Conservation (phyloP, 2,797 vertebrate genomes). For the Philypnodon macrostomus region DNA sequence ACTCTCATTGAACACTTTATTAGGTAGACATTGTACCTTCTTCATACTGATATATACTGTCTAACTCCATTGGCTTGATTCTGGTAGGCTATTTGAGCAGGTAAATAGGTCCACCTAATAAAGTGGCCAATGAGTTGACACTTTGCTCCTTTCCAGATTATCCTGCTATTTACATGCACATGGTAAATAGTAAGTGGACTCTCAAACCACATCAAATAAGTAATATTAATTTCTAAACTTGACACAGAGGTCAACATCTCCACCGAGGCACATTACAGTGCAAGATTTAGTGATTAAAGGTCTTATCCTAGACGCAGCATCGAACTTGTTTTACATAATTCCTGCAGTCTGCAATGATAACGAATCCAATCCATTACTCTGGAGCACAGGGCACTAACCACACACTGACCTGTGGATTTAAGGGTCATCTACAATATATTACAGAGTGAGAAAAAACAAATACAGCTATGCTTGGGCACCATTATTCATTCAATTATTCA, state of each 20-base stretch:
- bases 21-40: too few species aligned
- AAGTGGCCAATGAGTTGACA: too few species aligned
- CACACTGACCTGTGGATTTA: not conserved
- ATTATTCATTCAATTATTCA: too few species aligned
- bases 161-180: too few species aligned
- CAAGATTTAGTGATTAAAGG: constrained; percentile 10
- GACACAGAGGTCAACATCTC: not conserved
- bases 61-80: too few species aligned
- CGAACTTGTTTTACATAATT: constrained; percentile 4
- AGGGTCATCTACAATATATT: not conserved
- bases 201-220: not conserved
- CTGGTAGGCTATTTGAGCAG: too few species aligned
- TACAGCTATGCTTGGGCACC: not conserved
- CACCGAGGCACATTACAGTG: not conserved
- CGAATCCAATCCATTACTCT: not conserved
- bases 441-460: not conserved
- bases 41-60: too few species aligned
- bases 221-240: not conserved
- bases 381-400: not conserved
- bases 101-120: too few species aligned
- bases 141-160: too few species aligned
- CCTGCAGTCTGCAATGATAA: constrained; percentile 2
- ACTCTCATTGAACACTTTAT: too few species aligned
- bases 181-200: too few species aligned
- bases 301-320: not conserved